These are phyloP conservation scores for Sebastes ruberrimus DNA, from an alignment of 2,797 vertebrate genomes.

Conservation along the genomic window DNA sequence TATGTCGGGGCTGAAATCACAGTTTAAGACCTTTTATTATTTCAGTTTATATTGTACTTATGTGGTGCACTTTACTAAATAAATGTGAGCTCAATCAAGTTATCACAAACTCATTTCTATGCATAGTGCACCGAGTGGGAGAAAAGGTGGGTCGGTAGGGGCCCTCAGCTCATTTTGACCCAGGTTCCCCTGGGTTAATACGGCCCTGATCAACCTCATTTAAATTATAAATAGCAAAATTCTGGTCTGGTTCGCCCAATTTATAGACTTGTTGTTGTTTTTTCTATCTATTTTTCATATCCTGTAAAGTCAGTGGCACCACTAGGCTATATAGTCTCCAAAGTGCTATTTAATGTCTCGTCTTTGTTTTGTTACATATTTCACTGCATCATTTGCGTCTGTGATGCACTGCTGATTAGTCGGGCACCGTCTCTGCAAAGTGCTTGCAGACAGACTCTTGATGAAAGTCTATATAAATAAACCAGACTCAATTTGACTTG, in stretches of 20 bases:
- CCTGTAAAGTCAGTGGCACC: neutral
- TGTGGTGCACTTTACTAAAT: neutral
- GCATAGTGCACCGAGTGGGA: neutral
- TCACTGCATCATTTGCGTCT: constrained; percentile 15
- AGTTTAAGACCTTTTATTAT: neutral
- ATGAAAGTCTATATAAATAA: constrained; percentile 51
- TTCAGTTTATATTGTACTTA: neutral
- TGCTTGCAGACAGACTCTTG: constrained; percentile 20
- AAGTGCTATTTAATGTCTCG: neutral
- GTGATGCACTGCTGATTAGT: constrained; percentile 37
- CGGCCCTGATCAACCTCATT: neutral
- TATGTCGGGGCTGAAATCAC: neutral
- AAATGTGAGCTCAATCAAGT: neutral
- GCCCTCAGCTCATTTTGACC: neutral
- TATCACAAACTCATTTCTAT: neutral
- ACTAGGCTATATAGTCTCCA: neutral
- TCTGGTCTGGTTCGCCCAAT: neutral
- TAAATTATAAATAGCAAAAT: neutral
- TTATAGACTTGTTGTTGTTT: neutral
- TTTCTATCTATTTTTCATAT: neutral
- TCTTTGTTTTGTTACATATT: constrained; percentile 12
- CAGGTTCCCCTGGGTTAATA: neutral
- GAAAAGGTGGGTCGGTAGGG: neutral
- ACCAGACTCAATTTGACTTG: constrained; percentile 13
- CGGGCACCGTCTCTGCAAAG: constrained; percentile 30